Evolutionary conservation across 2,113 vertebrate species (phyloP), one percentile per base, ranked within the genome.

Genomic region (Oostethus manadensis): DNA sequence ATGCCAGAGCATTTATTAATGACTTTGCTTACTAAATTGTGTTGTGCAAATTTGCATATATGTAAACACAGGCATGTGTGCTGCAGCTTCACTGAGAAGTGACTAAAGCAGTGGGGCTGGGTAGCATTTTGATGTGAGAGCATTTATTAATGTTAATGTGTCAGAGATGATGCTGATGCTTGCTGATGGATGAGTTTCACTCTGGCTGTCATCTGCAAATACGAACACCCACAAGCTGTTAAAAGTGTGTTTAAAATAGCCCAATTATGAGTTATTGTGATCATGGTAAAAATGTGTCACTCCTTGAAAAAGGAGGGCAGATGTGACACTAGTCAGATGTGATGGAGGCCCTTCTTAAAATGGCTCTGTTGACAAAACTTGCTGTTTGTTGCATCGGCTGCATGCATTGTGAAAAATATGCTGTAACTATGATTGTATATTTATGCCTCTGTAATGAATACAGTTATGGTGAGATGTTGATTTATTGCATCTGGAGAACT

Each of bases 241-340:
- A 66, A 83, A 85, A 80, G 69, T 59, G 78, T 65, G 77, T 84
- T 87, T 88, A 89, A 88, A 90, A 88, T 89, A 89, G 80, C 70
- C 84, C 79, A 86, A 88, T 89, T 86, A 88, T 40, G 84, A 81
- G 70, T 84, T 71, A 80, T 83, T 82, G 68, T 68, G 60, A 78
- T 73, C 69, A 71, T 77, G 64, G 73, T 76, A 76, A n/a, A n/a
- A 84, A 76, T 72, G 63, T 69, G 83, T 66, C 80, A 80, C 77
- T 79, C 57, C 66, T 73, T 64, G 57, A 68, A 56, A 73, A 75
- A 63, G 59, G 48, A 66, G 46, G 70, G 58, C 60, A 76, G 35
- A 61, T 62, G 66, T 70, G 69, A 82, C 76, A 84, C 81, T 78
- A 66, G 62, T 67, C 65, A 76, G 69, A 75, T 77, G 53, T 62